Conservation (phyloP, 2,113 vertebrate species). For the Myiagra hebetior region DNA sequence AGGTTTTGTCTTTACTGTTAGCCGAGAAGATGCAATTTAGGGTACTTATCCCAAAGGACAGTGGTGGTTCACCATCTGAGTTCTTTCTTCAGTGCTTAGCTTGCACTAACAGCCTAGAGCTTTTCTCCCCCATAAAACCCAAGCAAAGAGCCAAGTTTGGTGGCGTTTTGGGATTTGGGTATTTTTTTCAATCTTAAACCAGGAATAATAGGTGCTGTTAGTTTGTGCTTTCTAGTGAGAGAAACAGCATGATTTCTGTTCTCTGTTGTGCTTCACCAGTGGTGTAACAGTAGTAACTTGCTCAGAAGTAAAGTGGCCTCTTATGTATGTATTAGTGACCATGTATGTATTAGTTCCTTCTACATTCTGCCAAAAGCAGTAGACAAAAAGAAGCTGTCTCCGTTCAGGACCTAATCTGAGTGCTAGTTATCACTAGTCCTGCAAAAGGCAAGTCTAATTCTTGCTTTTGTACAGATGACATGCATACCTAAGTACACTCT, state of each 20-base stretch:
- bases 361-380: neutral
- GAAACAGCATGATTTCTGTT: neutral
- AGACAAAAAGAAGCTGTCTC: neutral
- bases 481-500: neutral
- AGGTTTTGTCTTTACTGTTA: neutral
- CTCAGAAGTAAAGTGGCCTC: neutral
- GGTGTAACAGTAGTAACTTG: neutral
- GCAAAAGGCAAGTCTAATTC: neutral
- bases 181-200: neutral
- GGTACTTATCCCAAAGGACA: neutral
- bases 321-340: neutral
- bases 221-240: neutral
- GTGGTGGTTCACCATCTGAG: neutral
- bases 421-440: neutral
- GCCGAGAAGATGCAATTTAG: neutral
- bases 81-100: neutral
- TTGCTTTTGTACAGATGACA: neutral
- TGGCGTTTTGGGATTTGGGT: neutral
- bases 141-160: neutral
- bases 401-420: neutral
- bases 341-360: neutral
- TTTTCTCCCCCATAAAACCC: neutral
- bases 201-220: neutral
- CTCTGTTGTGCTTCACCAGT: neutral
- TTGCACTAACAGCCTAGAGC: neutral